Evolutionary conservation across 2,888 invertebrate genomes (phyloP), one percentile per base, ranked within the genome.

Genomic region (Steinernema carpocapsae): DNA sequence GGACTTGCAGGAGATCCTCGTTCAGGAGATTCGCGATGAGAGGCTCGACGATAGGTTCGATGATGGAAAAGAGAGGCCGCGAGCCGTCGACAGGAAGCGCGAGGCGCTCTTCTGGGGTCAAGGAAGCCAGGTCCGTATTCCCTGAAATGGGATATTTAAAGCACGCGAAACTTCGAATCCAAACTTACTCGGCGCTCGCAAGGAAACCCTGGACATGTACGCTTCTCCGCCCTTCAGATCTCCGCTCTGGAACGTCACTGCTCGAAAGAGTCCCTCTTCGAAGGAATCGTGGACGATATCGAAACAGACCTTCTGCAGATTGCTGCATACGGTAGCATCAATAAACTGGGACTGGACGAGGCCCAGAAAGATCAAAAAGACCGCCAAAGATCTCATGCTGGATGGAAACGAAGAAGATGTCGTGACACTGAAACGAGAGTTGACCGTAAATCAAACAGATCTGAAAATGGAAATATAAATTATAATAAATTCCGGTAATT

Each of bases 251-350:
- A 37, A 37, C 3, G 37, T 6, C 3, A 37, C 37, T 10, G 37
- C 37, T 29, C 64, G 24, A n/a, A 64, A 64, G 17, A 32, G 2
- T 7, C 64, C 64, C 32, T 32, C 17, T 10, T 64, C 64, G 64
- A 26, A 29, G 32, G 37, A 29, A 14, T 17, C 64, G 19, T 64
- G 64, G 17, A 26, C 64, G 1, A 64, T 37, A 29, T 64, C 64
- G 64, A 64, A 64, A 32, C 64, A 64, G 17, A 32, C 29, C 1
- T 3, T 14, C 17, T 64, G 64, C 64, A 32, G 29, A 7, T 64
- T 17, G 26, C 64, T 64, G 64, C 64, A 64, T 64, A 64, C 64
- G 29, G 64, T 64, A 64, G 29, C 64, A 32, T 64, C 64, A 17
- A 64, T 64, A 32, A 64, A 64, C 6, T 64, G 64, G 2, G 19